Base-by-base conservation (phyloP, 2,888 invertebrate genomes). In the Dimorphilus gyrociliatus region DNA sequence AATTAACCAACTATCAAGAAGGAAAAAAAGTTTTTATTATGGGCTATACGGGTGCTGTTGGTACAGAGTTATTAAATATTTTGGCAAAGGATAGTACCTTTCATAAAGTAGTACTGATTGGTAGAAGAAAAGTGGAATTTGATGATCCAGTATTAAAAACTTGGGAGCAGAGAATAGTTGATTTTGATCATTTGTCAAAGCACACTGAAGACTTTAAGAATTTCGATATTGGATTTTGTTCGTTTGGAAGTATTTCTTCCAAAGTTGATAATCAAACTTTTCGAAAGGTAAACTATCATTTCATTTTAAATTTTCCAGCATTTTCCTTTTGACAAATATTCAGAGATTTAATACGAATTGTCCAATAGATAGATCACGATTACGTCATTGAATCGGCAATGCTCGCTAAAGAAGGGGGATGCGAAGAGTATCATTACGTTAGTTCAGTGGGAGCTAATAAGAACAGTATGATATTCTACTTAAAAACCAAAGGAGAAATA, bases 41-140 rank as follows among this genome's bases (percentile, higher is more conserved):
- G 4, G 69, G 68, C 4, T 65, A 59, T 30, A 64, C 66, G 2
- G 69, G 69, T 13, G 67, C 63, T 37, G 55, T 62, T 5, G 69
- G 69, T 1, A 63, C 59, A 41, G 60, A 51, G 16, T 38, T 69
- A 6, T 53, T 67, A 2, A 55, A 61, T 21, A 55, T 59, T 19
- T 45, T 69, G 6, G 46, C 59, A 2, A 44, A 47, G 19, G n/a
- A n/a, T n/a, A 44, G 44, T n/a, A 29, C 54, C 2, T 65, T 65
- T 40, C 46, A 48, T 16, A 47, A 45, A 37, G 52, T 68, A 4
- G 52, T 60, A 3, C 45, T 68, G n/a, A 51, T 68, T 37, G 64
- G 64, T 1, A 49, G 69, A 15, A 44, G 68, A 27, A 43, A 53
- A 37, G 45, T 67, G 7, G 44, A 58, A 12, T 42, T 35, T 27